Percentiles rank a stretch among this genome's conserved stretches.
These are phyloP conservation scores for Operophtera brumata DNA, from an alignment of 2,888 invertebrate genomes.

Conservation along the genomic window DNA sequence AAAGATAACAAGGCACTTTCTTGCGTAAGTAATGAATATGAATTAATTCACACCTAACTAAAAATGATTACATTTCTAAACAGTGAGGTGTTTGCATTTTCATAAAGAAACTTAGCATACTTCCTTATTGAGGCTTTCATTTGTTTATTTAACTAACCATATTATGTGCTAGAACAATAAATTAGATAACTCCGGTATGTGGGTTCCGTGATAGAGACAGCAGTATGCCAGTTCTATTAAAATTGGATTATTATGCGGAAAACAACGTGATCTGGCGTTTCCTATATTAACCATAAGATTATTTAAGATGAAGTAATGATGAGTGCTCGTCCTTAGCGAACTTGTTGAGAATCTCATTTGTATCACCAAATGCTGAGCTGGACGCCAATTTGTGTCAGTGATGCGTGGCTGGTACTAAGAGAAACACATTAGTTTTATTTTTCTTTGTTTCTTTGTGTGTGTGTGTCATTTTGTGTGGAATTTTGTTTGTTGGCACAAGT, in stretches of 20 bases:
- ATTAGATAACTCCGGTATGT: not conserved
- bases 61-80: slow-evolving; percentile 1
- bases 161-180: not conserved
- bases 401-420: too few relatives aligned
- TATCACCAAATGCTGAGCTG: too few relatives aligned
- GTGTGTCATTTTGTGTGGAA: too few relatives aligned
- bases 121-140: slow-evolving; percentile 5
- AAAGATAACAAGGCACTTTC: not conserved
- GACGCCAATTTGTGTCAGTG: too few relatives aligned
- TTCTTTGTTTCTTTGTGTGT: too few relatives aligned
- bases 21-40: slow-evolving; percentile 4
- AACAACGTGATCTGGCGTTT: not conserved
- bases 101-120: not conserved
- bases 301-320: too few relatives aligned
- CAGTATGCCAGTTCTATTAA: not conserved
- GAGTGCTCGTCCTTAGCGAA: too few relatives aligned
- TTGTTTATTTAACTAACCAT: slow-evolving; percentile 1
- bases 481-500: too few relatives aligned
- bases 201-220: not conserved
- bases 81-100: not conserved
- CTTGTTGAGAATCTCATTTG: too few relatives aligned
- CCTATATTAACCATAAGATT: not conserved
- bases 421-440: too few relatives aligned
- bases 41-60: slow-evolving; percentile 9
- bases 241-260: not conserved